phyloP scores from a whole-genome alignment of 1,140 invertebrate genomes.

The Vanessa tameamea region DNA sequence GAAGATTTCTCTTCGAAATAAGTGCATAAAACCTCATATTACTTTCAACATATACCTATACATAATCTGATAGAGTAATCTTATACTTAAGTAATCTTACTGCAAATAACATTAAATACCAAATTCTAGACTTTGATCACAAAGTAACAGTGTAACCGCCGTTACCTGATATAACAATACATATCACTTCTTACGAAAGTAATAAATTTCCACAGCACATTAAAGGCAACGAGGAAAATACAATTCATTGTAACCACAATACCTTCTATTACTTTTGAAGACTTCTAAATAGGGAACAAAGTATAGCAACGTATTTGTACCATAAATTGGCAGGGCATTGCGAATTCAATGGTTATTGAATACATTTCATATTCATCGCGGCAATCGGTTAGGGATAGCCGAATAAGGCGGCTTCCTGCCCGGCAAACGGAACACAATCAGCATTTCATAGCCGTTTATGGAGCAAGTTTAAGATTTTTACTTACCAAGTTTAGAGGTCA shows the following conservation, averaged over 20 bases:
- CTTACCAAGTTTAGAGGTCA: neutral
- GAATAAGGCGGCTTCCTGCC: conserved; percentile 42
- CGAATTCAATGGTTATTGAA: conserved; percentile 34
- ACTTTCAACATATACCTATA: neutral
- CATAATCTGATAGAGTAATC: no score
- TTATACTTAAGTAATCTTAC: no score
- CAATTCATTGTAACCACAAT: neutral
- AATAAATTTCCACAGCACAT: neutral
- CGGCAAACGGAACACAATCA: conserved; percentile 35
- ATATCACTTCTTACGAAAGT: neutral
- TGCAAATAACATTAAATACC: neutral
- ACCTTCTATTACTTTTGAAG: neutral
- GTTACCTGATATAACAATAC: no score
- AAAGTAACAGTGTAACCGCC: neutral
- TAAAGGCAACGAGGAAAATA: conserved; percentile 4
- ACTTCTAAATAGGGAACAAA: conserved; percentile 20
- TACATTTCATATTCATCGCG: conserved; percentile 40
- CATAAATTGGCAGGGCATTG: conserved; percentile 19
- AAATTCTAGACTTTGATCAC: neutral
- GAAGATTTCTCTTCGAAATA: neutral
- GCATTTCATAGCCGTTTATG: conserved; percentile 3
- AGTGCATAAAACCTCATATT: neutral
- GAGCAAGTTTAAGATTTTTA: conserved; percentile 4
- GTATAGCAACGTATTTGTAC: conserved; percentile 18
- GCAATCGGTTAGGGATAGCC: conserved; percentile 31